Evolutionary conservation across 2,113 vertebrate species (phyloP).

Genomic region (Motacilla tschutschensis): DNA sequence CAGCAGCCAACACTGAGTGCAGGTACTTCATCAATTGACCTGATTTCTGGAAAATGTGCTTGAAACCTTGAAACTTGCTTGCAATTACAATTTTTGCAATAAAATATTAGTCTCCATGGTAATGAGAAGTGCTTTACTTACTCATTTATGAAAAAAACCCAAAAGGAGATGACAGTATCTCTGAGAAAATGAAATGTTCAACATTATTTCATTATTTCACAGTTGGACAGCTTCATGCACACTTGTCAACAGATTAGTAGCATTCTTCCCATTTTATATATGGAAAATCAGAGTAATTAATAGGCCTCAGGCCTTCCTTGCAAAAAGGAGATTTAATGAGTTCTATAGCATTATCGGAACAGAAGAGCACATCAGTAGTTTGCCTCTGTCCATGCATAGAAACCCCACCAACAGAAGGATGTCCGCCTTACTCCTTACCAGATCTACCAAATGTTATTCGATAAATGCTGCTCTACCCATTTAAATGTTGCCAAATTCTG

Average conservation of each 20-base stretch:
- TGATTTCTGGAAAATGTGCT: constrained; percentile 35
- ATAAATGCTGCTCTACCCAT: neutral
- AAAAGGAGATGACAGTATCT: constrained; percentile 29
- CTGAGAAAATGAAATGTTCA: constrained; percentile 55
- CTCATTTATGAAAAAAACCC: neutral
- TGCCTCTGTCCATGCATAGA: neutral
- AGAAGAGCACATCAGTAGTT: neutral
- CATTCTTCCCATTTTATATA: constrained; percentile 39
- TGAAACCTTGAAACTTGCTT: constrained; percentile 41
- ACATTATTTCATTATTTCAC: constrained; percentile 62
- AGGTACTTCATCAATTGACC: constrained; percentile 59
- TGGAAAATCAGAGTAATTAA: constrained; percentile 47
- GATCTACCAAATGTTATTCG: neutral
- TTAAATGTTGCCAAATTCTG: neutral
- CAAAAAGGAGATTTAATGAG: constrained; percentile 49
- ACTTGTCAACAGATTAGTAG: constrained; percentile 55
- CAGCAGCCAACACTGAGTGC: constrained; percentile 1
- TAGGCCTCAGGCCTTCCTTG: constrained; percentile 27
- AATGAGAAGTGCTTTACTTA: constrained; percentile 45
- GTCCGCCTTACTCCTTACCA: neutral
- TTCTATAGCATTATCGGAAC: constrained; percentile 4
- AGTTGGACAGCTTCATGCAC: constrained; percentile 48
- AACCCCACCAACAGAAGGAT: neutral
- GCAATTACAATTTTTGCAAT: constrained; percentile 51
- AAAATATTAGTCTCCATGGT: constrained; percentile 61